Evolutionary conservation across 2,797 vertebrate species (phyloP).

Genomic region (Onychomys leucogaster): DNA sequence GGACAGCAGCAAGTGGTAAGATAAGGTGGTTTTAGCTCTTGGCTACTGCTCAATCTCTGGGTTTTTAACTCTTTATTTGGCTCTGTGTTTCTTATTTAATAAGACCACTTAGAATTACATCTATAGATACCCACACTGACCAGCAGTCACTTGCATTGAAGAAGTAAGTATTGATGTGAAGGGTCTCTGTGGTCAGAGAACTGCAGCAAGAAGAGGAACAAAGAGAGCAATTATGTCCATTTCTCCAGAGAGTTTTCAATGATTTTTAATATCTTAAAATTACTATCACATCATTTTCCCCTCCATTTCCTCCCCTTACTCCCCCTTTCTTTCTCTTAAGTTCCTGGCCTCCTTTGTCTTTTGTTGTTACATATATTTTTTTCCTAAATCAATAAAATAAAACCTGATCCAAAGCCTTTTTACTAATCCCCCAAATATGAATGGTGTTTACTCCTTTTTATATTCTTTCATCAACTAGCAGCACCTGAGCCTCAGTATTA

Average conservation of each 20-base stretch:
- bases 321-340: not conserved
- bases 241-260: not conserved
- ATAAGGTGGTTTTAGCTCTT: no score
- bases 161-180: not conserved
- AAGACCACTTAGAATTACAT: no score
- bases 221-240: not conserved
- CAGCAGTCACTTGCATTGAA: not conserved
- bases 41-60: no score
- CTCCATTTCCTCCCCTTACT: not conserved
- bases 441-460: not conserved
- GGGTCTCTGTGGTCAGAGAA: not conserved
- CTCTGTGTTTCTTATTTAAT: no score
- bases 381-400: not conserved
- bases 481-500: not conserved
- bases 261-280: not conserved
- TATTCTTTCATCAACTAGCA: not conserved
- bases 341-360: not conserved
- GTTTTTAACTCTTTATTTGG: no score
- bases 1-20: no score
- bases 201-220: not conserved
- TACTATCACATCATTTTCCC: not conserved
- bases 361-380: not conserved
- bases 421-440: not conserved
- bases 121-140: not conserved
- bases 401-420: not conserved